phyloP scores from a whole-genome alignment of 2,113 vertebrate species.

The Corythaixoides concolor region DNA sequence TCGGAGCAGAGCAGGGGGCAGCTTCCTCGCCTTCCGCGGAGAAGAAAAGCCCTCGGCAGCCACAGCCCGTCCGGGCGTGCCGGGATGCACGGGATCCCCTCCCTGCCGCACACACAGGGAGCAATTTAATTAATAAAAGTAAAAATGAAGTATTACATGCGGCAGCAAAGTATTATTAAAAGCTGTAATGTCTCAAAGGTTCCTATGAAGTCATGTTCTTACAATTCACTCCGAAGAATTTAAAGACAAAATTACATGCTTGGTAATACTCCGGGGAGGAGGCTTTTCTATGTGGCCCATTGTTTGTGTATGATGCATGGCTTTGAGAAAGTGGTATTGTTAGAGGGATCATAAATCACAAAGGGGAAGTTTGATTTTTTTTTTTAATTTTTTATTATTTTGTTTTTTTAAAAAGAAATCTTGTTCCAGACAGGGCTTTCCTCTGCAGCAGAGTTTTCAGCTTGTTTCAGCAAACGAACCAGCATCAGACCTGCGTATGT shows the following conservation, averaged over 20 bases:
- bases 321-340: constrained; percentile 73
- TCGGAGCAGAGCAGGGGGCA: neutral
- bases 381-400: neutral
- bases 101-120: neutral
- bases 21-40: neutral
- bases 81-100: constrained; percentile 21
- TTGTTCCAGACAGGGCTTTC: constrained; percentile 15
- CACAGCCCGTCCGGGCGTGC: neutral
- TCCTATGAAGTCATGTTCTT: constrained; percentile 80
- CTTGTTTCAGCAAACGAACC: neutral
- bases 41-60: constrained; percentile 7
- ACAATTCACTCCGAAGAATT: constrained; percentile 73
- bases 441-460: neutral
- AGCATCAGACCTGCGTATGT: rapidly evolving
- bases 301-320: constrained; percentile 69
- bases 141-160: constrained; percentile 68
- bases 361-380: constrained; percentile 22
- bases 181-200: constrained; percentile 73
- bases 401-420: neutral
- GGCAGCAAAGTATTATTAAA: constrained; percentile 76
- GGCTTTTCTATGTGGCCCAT: constrained; percentile 67
- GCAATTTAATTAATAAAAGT: constrained; percentile 76
- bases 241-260: constrained; percentile 80
- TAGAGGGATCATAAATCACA: constrained; percentile 67
- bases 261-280: constrained; percentile 68